A percentile compares a stretch with the other conserved stretches of the same genome.
Conservation (phyloP, 2,797 vertebrate genomes). For the Sebastes trivittatus region DNA sequence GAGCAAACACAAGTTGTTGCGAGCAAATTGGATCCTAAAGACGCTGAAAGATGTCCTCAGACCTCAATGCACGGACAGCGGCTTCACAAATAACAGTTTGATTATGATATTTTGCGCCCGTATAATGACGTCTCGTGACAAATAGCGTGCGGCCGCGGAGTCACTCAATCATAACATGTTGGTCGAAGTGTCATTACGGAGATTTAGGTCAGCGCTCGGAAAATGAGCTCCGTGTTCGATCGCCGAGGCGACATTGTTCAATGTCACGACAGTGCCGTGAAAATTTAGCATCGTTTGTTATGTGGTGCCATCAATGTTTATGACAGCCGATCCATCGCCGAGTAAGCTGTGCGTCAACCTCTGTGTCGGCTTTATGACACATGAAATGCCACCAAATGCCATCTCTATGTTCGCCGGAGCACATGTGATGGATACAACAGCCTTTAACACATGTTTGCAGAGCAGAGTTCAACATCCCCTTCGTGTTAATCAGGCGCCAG, state of each 20-base stretch:
- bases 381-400: conserved; percentile 77
- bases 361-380: conserved; percentile 78
- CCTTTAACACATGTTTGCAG: conserved; percentile 63
- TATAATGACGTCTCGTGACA: conserved; percentile 76
- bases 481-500: conserved; percentile 65
- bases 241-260: conserved; percentile 78
- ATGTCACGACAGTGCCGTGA: conserved; percentile 75
- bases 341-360: conserved; percentile 78
- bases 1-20: conserved; percentile 12
- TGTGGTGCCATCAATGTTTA: conserved; percentile 74
- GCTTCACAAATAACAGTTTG: conserved; percentile 72
- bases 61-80: conserved; percentile 51
- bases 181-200: conserved; percentile 72
- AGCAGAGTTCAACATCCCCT: conserved; percentile 49
- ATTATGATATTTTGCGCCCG: conserved; percentile 72
- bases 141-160: conserved; percentile 64
- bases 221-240: conserved; percentile 74
- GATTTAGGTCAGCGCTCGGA: conserved; percentile 76
- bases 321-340: conserved; percentile 74
- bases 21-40: conserved; percentile 24
- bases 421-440: conserved; percentile 60
- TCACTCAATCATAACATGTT: conserved; percentile 74
- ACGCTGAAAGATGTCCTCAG: conserved; percentile 44
- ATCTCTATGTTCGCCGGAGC: conserved; percentile 48
- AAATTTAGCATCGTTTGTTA: conserved; percentile 78